Base-by-base conservation (phyloP, 2,888 invertebrate genomes). In the Spatulosminthurus flaviceps region DNA sequence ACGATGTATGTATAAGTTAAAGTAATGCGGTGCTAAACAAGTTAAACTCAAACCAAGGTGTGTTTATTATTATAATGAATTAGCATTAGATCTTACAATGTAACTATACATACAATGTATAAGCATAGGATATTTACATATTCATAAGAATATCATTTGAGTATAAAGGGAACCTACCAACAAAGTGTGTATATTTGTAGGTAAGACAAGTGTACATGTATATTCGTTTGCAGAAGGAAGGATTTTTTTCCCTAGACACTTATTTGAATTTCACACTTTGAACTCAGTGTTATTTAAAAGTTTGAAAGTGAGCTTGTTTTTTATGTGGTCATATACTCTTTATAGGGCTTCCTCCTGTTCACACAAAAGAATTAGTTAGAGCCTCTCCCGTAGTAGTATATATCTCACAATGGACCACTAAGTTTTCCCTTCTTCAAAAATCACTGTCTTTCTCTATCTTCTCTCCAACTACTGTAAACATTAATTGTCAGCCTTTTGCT, bases 221-320 rank as follows among this genome's bases (percentile, higher is more conserved):
- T 69, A 29, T 13, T 28, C 29, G 29, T 19, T 21, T 69, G 69
- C 29, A n/a, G n/a, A n/a, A n/a, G n/a, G n/a, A n/a, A n/a, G n/a
- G n/a, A n/a, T n/a, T n/a, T 69, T 34, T 34, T 34, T 34, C 9
- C 34, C 28, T 24, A 13, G 26, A 22, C 21, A 70, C 70, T 29
- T 73, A 29, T 72, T 72, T 22, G 61, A 34, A 64, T 42, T 76
- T 76, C 76, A 76, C 76, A 76, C 76, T 76, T 64, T 76, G 70
- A 70, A 70, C 70, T 70, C 64, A 4, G 24, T 64, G 64, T 64
- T 41, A 41, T 70, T 70, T 70, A 70, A 41, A 70, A 34, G 41
- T 70, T 70, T 75, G 64, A 75, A 75, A 75, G 64, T 75, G 75
- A 75, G 75, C 75, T 75, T 60, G 51, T 28, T n/a, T 70, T 70